A percentile compares a stretch with the other conserved stretches of the same genome.
These are phyloP conservation scores for Crotophaga sulcirostris DNA, from an alignment of 2,113 vertebrate genomes.

Conservation along the genomic window DNA sequence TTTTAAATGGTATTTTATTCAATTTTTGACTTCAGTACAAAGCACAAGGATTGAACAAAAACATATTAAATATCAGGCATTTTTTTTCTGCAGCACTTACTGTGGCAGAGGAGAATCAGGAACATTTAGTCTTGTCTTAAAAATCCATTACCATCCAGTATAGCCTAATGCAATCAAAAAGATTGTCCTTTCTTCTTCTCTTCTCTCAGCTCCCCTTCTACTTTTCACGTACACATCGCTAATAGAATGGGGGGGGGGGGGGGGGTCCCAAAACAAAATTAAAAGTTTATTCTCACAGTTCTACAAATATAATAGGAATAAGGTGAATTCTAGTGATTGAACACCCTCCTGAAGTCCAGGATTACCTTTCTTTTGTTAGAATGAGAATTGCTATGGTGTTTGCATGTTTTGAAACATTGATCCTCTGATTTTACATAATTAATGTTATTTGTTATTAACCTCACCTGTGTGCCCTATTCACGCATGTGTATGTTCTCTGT, in stretches of 20 bases:
- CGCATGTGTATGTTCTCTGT: not conserved
- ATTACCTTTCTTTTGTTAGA: not conserved
- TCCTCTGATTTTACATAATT: not conserved
- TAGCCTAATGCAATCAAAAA: not conserved
- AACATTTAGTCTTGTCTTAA: not conserved
- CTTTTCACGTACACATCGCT: not conserved
- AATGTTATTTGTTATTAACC: not conserved
- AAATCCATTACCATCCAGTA: not conserved
- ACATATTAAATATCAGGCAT: not conserved
- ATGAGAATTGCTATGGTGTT: not conserved
- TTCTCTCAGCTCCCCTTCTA: not conserved
- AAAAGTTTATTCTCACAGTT: not conserved
- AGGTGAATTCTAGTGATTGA: not conserved
- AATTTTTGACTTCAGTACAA: not conserved
- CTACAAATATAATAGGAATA: not conserved
- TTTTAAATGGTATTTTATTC: slow-evolving; percentile 10
- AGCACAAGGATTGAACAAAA: not conserved
- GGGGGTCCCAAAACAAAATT: not conserved
- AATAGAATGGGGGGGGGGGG: not conserved
- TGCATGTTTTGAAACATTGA: not conserved
- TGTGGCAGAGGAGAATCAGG: not conserved
- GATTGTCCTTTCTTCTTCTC: not conserved
- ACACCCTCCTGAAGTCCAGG: rapidly evolving
- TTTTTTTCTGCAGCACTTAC: not conserved
- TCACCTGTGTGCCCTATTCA: not conserved